Evolutionary conservation across 2,113 vertebrate species (phyloP).

Genomic region (Cavia aperea): DNA sequence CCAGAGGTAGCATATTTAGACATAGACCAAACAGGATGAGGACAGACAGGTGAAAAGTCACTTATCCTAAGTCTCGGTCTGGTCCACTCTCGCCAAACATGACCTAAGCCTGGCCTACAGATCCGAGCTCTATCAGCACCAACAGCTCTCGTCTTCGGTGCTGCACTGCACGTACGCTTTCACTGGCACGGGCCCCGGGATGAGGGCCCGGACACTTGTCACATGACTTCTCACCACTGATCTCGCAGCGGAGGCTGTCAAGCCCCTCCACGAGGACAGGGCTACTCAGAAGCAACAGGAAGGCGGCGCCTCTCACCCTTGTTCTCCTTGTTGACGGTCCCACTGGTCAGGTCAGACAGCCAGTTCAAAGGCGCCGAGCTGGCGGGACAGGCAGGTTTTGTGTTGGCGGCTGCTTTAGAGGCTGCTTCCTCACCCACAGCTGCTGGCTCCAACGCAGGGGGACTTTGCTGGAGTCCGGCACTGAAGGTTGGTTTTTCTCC

Average conservation of each 20-base stretch:
- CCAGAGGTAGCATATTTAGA: not conserved
- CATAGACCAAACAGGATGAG: not conserved
- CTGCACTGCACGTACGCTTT: not conserved
- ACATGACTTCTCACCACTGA: not conserved
- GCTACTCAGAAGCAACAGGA: not conserved
- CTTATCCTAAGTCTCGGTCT: not conserved
- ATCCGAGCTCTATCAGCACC: not conserved
- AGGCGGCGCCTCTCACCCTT: constrained; percentile 73
- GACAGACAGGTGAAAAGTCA: not conserved
- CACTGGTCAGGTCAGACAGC: constrained; percentile 76
- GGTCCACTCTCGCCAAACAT: not conserved
- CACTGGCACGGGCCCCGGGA: not conserved
- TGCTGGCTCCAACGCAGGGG: constrained; percentile 56
- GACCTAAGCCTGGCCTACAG: not conserved
- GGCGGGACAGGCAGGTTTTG: constrained; percentile 66
- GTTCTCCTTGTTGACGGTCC: constrained; percentile 81
- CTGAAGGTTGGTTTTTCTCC: constrained; percentile 68
- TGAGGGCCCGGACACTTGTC: not conserved
- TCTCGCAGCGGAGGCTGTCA: not conserved
- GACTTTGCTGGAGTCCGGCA: constrained; percentile 63
- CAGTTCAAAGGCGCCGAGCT: constrained; percentile 75
- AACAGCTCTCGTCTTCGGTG: not conserved
- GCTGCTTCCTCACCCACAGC: constrained; percentile 55
- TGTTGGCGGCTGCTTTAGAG: constrained; percentile 61
- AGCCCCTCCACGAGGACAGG: not conserved